Base-by-base conservation (phyloP, 2,113 vertebrate species). In the Pampusana beccarii region DNA sequence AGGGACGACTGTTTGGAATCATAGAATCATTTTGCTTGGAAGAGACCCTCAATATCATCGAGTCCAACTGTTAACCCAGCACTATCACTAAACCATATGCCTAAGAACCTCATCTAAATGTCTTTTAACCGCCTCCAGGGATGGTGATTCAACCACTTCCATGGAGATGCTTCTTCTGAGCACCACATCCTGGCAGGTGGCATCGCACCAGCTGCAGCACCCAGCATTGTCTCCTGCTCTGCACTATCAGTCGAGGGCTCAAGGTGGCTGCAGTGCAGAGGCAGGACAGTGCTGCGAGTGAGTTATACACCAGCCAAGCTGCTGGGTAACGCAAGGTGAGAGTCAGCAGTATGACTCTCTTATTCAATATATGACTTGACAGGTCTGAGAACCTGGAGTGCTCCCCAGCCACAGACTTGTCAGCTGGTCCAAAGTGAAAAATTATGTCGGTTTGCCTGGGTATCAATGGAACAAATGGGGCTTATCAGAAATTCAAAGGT, bases 401-500 rank as follows among this genome's bases (percentile, higher is more conserved):
- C 54, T 84, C 86, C 90, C 84, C 86, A 93, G 90, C 67, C 53
- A 86, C 90, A 60, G 82, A 44, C 60, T 54, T 90, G 80, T 64
- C 93, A 95, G 90, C 26, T 53, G 72, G 72, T 69, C 69, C 50
- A 21, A 44, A 91, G 69, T 81, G 86, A 94, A 90, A 82, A 91
- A 61, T 75, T 38, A 14, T 34, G 26, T 21, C 23, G 40, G 34
- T 70, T 88, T 90, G 81, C 48, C 85, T 83, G 88, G 69, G 5
- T 65, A 90, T 60, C 75, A 78, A 5, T 33, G 25, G 69, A 93
- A 67, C 13, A 74, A 90, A 90, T 73, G 38, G 44, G 17, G 31
- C 66, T 96, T 92, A 92, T 72, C 75, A 93, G 88, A 48, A 90
- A 84, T 53, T 61, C 65, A 79, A 88, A 93, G 77, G 90, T 94